These are phyloP conservation scores for Pteria penguin DNA, from an alignment of 2,888 invertebrate species.

Conservation along the genomic window DNA sequence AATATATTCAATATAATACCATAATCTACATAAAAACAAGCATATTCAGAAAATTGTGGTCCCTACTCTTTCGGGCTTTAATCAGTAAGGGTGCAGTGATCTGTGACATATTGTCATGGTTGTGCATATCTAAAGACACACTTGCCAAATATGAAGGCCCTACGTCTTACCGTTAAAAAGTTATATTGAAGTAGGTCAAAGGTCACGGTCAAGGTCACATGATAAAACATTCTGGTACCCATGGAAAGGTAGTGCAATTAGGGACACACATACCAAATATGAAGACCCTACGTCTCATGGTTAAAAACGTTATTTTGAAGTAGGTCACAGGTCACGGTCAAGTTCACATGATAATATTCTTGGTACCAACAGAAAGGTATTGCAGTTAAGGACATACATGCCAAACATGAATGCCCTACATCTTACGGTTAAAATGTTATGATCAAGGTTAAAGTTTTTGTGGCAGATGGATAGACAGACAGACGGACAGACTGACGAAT, in stretches of 20 bases:
- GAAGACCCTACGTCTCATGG: not conserved
- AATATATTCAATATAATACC: too few species aligned
- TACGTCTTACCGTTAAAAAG: not conserved
- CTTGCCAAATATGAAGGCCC: not conserved
- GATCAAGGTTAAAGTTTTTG: not conserved
- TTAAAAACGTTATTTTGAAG: not conserved
- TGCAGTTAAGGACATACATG: not conserved
- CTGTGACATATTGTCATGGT: too few species aligned
- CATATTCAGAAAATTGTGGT: too few species aligned
- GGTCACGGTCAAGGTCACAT: not conserved
- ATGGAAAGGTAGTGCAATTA: not conserved
- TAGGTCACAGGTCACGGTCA: not conserved
- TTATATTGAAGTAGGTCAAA: not conserved
- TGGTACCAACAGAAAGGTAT: not conserved
- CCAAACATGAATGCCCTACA: not conserved
- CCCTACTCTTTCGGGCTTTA: too few species aligned
- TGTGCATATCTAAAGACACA: too few species aligned
- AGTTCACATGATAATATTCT: not conserved
- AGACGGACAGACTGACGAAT: not conserved
- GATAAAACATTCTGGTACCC: not conserved
- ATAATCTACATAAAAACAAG: too few species aligned
- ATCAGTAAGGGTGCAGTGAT: too few species aligned
- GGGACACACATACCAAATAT: not conserved
- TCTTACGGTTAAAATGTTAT: not conserved
- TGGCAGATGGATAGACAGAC: not conserved